These are phyloP conservation scores for Gopherus flavomarginatus DNA, from an alignment of 2,113 vertebrate species.

Conservation along the genomic window DNA sequence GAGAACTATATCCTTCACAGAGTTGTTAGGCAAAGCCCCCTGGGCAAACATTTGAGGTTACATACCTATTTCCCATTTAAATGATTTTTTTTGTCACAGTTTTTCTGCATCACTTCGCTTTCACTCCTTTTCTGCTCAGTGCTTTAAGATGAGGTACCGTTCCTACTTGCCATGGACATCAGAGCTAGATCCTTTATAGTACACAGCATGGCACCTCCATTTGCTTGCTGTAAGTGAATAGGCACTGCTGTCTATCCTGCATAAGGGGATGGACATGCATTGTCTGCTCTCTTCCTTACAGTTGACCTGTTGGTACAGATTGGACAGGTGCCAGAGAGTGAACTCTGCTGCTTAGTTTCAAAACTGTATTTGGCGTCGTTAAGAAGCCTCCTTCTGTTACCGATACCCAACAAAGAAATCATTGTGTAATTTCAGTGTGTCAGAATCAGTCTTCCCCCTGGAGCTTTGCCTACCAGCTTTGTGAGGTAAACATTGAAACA, in stretches of 20 bases:
- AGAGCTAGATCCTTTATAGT: not conserved
- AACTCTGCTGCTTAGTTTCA: not conserved
- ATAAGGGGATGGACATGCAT: too few relatives aligned
- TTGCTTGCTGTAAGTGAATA: not conserved
- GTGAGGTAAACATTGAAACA: too few relatives aligned
- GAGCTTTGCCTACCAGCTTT: not conserved
- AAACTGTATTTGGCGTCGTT: not conserved
- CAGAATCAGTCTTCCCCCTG: too few relatives aligned
- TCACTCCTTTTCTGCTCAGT: not conserved
- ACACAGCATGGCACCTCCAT: not conserved
- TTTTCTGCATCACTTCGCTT: not conserved
- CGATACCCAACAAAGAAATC: not conserved
- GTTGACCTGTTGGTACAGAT: not conserved
- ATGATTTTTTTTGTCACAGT: not conserved
- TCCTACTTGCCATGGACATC: not conserved
- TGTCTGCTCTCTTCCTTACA: not conserved
- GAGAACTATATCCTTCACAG: not conserved
- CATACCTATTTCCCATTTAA: not conserved
- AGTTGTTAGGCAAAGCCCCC: not conserved
- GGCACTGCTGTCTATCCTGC: not conserved
- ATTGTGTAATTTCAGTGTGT: not conserved
- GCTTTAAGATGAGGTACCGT: not conserved
- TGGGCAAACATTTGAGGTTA: not conserved
- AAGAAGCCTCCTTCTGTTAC: not conserved
- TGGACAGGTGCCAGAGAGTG: not conserved